phyloP scores from a whole-genome alignment of 2,797 vertebrate species.

The Halcyon leucocephala region DNA sequence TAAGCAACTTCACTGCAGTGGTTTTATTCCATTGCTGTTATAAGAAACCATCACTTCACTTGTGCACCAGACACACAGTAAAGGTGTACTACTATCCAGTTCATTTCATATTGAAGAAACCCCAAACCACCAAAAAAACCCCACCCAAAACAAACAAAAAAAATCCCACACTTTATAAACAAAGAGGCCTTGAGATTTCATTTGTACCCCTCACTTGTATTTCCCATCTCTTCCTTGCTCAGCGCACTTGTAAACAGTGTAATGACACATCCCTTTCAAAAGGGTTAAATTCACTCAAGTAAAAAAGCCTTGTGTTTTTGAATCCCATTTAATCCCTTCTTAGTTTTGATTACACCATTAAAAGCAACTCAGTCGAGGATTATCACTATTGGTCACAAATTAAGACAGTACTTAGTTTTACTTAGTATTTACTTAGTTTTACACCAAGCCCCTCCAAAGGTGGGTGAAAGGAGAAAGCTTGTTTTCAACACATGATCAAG shows the following conservation, averaged over 20 bases:
- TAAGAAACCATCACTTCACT: not conserved
- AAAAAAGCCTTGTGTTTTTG: not conserved
- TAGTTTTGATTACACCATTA: not conserved
- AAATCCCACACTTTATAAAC: not conserved
- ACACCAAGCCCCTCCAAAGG: not conserved
- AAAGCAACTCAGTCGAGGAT: not conserved
- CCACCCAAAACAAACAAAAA: not conserved
- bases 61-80: not conserved
- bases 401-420: not conserved
- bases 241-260: not conserved
- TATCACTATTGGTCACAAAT: not conserved
- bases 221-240: not conserved
- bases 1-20: not conserved
- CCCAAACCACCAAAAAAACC: rapidly evolving
- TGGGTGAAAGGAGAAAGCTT: not conserved
- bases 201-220: not conserved
- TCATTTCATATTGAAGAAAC: not conserved
- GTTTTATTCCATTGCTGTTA: not conserved
- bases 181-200: not conserved
- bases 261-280: not conserved
- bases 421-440: not conserved
- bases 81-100: not conserved
- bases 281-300: not conserved
- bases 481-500: not conserved
- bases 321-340: not conserved